Base-by-base conservation (phyloP, 2,113 vertebrate genomes). In the Caloenas nicobarica region DNA sequence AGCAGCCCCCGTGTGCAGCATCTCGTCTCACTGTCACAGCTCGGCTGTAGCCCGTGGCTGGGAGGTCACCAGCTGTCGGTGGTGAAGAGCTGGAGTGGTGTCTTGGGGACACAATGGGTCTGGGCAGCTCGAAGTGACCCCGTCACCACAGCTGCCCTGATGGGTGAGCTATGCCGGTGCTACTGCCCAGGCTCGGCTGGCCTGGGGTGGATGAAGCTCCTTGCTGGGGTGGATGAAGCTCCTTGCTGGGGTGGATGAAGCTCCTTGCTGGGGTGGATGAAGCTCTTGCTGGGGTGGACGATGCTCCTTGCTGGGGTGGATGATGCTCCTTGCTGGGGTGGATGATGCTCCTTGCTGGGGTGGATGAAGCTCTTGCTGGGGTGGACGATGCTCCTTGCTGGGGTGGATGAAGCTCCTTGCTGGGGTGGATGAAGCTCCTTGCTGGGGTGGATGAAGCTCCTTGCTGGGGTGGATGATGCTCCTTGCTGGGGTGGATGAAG, bases 1-100 rank as follows among this genome's bases (percentile, higher is more conserved):
- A 95, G 66, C 85, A 85, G 79, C 61, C 79, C 74, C 79, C 3
- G 2, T 2, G 2, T 0, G 0, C 21, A 2, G 58, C 6, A 3
- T 58, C 83, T 94, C 64, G 1, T 91, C 88, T 79, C 5, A 0
- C 70, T 91, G 87, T 74, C 85, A 16, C 0, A 7, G 40, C 74
- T 80, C 4, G 7, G 81, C 90, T n/a, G 57, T 7, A 60, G 73
- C 57, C 60, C 1, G 0, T 53, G 61, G 22, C 87, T 3, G 1
- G 29, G 74, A 89, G 85, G 85, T 95, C 46, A 0, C 81, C 0
- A 24, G 74, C 61, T 89, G 92, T 76, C 12, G 40, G 48, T n/a
- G 74, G 31, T 16, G 40, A 72, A 42, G 50, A 82, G 85, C 74
- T 80, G 85, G 48, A 79, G 53, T 3, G 26, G 64, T 64, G 80